Evolutionary conservation across 1,140 invertebrate species (phyloP).

Genomic region (Brachionus rubens): DNA sequence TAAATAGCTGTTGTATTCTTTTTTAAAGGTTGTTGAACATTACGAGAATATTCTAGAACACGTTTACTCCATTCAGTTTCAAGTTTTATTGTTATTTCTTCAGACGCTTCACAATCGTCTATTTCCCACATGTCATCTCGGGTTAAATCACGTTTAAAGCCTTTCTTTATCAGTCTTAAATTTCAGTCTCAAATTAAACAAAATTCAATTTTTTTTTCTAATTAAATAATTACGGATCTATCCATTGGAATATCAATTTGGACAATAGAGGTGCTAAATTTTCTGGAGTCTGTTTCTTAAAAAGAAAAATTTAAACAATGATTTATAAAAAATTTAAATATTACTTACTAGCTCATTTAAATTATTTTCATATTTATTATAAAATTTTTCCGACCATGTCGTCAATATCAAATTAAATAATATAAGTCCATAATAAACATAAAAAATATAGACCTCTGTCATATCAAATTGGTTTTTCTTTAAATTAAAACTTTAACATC

Average conservation of each 20-base stretch:
- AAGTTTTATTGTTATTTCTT: slow-evolving; percentile 21
- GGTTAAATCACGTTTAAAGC: slow-evolving; percentile 12
- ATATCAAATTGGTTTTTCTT: slow-evolving; percentile 10
- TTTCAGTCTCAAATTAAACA: background rate
- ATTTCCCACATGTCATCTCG: slow-evolving; percentile 46
- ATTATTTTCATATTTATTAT: slow-evolving; percentile 45
- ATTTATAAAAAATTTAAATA: background rate
- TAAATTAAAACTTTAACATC: background rate
- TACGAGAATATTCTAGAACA: background rate
- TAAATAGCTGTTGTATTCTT: slow-evolving; percentile 30
- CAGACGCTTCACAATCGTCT: slow-evolving; percentile 35
- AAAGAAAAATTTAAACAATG: background rate
- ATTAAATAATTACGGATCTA: slow-evolving; percentile 14
- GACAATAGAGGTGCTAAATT: slow-evolving; percentile 21
- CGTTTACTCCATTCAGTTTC: slow-evolving; percentile 38
- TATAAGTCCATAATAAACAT: slow-evolving; percentile 17
- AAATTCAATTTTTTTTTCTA: background rate
- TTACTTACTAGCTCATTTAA: slow-evolving; percentile 17
- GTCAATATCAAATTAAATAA: slow-evolving; percentile 26
- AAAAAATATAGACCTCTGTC: slow-evolving; percentile 35
- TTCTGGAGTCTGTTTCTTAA: slow-evolving; percentile 31
- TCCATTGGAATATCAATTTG: slow-evolving; percentile 14
- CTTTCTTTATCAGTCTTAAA: slow-evolving; percentile 36
- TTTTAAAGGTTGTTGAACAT: background rate
- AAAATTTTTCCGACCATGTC: slow-evolving; percentile 39